phyloP scores from a whole-genome alignment of 2,888 invertebrate genomes.

The Carterocephalus palaemon region DNA sequence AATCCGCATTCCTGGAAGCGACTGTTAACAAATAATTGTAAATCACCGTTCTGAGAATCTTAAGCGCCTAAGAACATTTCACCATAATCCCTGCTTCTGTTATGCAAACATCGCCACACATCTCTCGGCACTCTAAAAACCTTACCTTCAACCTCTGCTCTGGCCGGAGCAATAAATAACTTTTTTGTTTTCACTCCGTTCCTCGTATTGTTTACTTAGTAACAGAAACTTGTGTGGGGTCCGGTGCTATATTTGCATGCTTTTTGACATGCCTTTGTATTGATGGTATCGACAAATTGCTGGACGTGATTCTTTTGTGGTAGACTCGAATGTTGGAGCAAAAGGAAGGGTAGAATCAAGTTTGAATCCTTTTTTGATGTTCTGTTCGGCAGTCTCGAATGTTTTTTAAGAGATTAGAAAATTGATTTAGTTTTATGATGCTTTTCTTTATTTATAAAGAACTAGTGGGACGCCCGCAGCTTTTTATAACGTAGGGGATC shows the following conservation, averaged over 20 bases:
- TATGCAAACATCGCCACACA: slow-evolving; percentile 23
- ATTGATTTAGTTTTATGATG: no score
- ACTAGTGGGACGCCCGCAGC: no score
- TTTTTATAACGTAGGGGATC: no score
- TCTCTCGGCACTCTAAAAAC: slow-evolving; percentile 25
- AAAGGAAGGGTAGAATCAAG: slow-evolving; percentile 7
- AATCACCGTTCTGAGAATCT: slow-evolving; percentile 16
- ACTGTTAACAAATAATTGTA: slow-evolving; percentile 18
- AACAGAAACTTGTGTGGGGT: slow-evolving; percentile 39
- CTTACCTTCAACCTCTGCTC: slow-evolving; percentile 43
- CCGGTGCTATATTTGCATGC: slow-evolving; percentile 39
- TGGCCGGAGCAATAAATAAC: slow-evolving; percentile 43
- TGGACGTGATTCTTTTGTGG: slow-evolving; percentile 20
- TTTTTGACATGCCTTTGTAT: slow-evolving; percentile 30
- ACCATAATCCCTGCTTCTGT: slow-evolving; percentile 20
- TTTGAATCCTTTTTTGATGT: slow-evolving; percentile 2
- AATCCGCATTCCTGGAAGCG: slow-evolving; percentile 15
- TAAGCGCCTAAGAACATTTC: slow-evolving; percentile 20
- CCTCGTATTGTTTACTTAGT: slow-evolving; percentile 46
- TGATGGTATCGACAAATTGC: slow-evolving; percentile 24
- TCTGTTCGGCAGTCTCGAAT: slow-evolving; percentile 1
- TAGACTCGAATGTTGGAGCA: slow-evolving; percentile 11
- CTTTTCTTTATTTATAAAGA: no score
- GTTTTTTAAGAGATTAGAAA: no score
- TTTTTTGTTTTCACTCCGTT: slow-evolving; percentile 31